Conservation (phyloP, 1,140 invertebrate genomes). For the Trichomalopsis sarcophagae region DNA sequence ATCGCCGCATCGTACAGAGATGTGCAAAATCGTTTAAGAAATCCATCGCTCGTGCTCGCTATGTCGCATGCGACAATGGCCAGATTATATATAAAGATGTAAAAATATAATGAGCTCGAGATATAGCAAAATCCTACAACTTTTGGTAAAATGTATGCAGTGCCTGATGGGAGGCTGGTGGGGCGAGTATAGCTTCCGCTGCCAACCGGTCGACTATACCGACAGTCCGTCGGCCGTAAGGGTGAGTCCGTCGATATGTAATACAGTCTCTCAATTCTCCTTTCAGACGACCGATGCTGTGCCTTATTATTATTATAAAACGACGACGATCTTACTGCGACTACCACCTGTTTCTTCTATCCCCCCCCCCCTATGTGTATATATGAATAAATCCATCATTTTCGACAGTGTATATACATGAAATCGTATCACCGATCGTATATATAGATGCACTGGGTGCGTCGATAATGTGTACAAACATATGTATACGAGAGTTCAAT, state of each 20-base stretch:
- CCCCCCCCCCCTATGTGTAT: not conserved
- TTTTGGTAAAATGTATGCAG: constrained; percentile 71
- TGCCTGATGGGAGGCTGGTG: constrained; percentile 86
- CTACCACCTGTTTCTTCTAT: not conserved
- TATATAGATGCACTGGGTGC: not conserved
- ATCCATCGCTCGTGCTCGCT: not conserved
- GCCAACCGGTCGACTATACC: constrained; percentile 92
- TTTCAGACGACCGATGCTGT: constrained; percentile 45
- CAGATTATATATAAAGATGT: not conserved
- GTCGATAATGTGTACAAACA: not conserved
- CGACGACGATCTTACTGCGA: constrained; percentile 35
- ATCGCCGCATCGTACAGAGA: not conserved
- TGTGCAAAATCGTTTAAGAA: not conserved
- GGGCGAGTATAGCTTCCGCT: constrained; percentile 87
- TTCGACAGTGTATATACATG: constrained; percentile 8
- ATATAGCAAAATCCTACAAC: constrained; percentile 3
- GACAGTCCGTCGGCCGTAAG: constrained; percentile 83
- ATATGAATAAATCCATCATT: not conserved
- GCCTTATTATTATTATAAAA: constrained; percentile 5
- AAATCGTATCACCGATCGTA: not conserved
- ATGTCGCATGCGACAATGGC: not conserved
- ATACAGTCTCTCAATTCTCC: constrained; percentile 15
- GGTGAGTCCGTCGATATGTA: constrained; percentile 79
- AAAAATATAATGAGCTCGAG: not conserved
- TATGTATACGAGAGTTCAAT: not conserved